Percentiles rank a stretch among this genome's conserved stretches.
Conservation (phyloP, 92 coral and sea anemone species). For the Siderastrea radians region DNA sequence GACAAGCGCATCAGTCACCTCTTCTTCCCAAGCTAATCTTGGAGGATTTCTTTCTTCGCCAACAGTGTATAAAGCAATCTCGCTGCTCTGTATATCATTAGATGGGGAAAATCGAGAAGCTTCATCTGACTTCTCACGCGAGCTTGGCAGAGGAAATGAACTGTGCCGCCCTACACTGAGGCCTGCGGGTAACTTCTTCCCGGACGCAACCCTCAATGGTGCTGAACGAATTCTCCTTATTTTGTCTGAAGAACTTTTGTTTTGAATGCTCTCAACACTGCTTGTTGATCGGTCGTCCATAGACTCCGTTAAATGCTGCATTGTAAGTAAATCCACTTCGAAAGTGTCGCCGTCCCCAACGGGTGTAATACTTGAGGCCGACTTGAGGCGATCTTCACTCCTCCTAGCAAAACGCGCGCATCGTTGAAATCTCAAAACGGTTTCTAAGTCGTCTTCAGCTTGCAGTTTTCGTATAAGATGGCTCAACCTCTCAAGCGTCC, state of each 20-base stretch:
- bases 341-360: not conserved
- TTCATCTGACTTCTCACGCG: not conserved
- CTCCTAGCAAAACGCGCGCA: slow-evolving; percentile 31
- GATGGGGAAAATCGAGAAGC: not conserved
- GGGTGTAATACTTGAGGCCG: slow-evolving; percentile 15
- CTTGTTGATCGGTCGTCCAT: not conserved
- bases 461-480: slow-evolving; percentile 46
- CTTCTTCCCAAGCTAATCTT: slow-evolving; percentile 34
- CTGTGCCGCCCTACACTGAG: not conserved
- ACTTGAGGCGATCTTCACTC: not conserved
- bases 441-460: slow-evolving; percentile 46
- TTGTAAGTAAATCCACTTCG: not conserved
- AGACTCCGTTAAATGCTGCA: not conserved
- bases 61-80: not conserved
- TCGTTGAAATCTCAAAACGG: slow-evolving; percentile 12
- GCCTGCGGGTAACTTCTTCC: not conserved
- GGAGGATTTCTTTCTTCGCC: not conserved
- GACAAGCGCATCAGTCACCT: not conserved
- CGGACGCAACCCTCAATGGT: slow-evolving; percentile 8
- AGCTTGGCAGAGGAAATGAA: not conserved
- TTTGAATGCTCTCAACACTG: too few species aligned
- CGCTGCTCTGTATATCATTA: not conserved
- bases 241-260: not conserved
- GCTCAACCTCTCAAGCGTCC: slow-evolving; percentile 50
- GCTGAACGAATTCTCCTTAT: slow-evolving; percentile 22